Base-by-base conservation (phyloP, 1,140 invertebrate genomes). In the Anthonomus grandis region DNA sequence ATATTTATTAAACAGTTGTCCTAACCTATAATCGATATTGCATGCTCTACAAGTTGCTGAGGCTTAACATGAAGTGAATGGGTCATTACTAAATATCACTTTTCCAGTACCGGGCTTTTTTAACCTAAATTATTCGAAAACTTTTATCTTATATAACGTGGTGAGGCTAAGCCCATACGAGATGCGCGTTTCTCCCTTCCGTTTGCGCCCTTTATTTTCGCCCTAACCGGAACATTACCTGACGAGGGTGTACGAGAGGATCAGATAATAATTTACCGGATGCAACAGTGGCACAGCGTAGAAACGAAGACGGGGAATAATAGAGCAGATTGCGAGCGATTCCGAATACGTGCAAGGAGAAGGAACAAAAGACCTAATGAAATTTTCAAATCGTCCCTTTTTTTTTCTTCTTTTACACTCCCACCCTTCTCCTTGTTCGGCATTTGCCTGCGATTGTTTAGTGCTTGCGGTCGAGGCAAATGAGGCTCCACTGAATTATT, bases 181-280 rank as follows among this genome's bases (percentile, higher is more conserved):
- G n/a, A n/a, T n/a, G n/a, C n/a, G n/a, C n/a, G n/a, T 54, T 54
- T 45, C 21, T 25, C 27, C 37, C 10, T 54, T 54, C 51, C 51
- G 51, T 37, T 54, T 54, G 45, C n/a, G n/a, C n/a, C 51, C 46
- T 54, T 54, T 54, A 54, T 54, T 54, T 54, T 44, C 51, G 41
- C 46, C 51, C 45, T 54, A 45, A 54, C 51, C 41, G 51, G 41
- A 54, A 45, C 51, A 42, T 54, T 54, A 46, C 41, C 27, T 31
- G 41, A 37, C 27, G 22, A 54, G 51, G 51, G 46, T 54, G 19
- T 45, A 36, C 37, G 27, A 46, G 41, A 31, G 51, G 46, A 54
- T 23, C 41, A 54, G 51, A 54, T 54, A n/a, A n/a, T n/a, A 54
- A 54, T 54, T 54, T 46, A 54, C 45, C 51, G 51, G 21, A 42